Percentiles rank a stretch among this genome's conserved stretches.
Evolutionary conservation across 37 sponge, comb jelly and placozoan species (phyloP).

Genomic region (Cladorhizidae sp.): DNA sequence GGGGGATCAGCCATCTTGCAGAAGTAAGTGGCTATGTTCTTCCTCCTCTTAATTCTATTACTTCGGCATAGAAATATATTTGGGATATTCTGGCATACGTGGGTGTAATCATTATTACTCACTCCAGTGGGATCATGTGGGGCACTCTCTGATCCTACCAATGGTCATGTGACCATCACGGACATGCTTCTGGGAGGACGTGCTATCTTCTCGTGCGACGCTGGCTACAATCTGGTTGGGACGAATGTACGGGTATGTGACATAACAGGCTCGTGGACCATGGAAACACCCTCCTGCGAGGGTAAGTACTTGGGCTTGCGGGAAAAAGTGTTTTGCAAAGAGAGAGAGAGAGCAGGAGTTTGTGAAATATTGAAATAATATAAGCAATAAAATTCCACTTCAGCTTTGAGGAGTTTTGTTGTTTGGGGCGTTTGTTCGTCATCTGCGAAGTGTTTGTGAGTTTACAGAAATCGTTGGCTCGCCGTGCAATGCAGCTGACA

Average conservation of each 20-base stretch:
- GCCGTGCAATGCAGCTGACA: no score
- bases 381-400: no score
- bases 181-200: conserved; percentile 1
- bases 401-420: no score
- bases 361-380: no score
- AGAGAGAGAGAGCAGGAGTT: no score
- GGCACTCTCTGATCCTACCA: conserved; percentile 1
- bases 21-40: conserved; percentile 30
- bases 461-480: no score
- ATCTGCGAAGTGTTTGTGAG: no score
- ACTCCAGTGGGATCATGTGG: conserved; percentile 7
- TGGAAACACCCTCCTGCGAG: conserved; percentile 30
- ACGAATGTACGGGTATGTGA: conserved; percentile 3
- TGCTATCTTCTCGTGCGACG: conserved; percentile 40
- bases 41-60: neutral
- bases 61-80: neutral
- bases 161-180: conserved; percentile 15
- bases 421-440: no score
- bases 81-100: neutral
- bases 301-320: conserved; percentile 10
- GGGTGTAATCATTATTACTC: neutral
- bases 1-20: conserved; percentile 51
- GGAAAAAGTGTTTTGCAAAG: no score
- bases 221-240: conserved; percentile 46
- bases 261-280: conserved; percentile 9